A percentile compares a stretch with the other conserved stretches of the same genome.
These are phyloP conservation scores for Dysmachus trigonus DNA, from an alignment of 2,888 invertebrate genomes.

Conservation along the genomic window DNA sequence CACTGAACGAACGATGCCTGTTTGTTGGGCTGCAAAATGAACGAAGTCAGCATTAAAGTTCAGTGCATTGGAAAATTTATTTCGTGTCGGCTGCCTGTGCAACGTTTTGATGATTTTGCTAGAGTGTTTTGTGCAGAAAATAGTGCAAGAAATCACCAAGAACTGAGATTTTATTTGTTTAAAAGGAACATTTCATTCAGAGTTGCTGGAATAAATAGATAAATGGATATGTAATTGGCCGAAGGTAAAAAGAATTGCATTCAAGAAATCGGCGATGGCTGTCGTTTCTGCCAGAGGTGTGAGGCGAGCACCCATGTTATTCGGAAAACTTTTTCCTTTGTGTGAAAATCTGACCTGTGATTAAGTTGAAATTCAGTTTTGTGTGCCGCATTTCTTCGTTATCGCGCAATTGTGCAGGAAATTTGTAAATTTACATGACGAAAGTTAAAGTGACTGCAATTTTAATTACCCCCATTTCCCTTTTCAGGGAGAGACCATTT, in stretches of 20 bases:
- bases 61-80: slow-evolving; percentile 40
- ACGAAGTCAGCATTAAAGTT: neutral
- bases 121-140: slow-evolving; percentile 36
- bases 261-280: neutral
- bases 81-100: slow-evolving; percentile 34
- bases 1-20: neutral
- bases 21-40: neutral
- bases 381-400: neutral
- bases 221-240: slow-evolving; percentile 20
- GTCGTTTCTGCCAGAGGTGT: neutral
- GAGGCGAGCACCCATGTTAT: slow-evolving; percentile 13
- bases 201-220: neutral
- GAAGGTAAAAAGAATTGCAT: slow-evolving; percentile 7
- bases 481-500: neutral
- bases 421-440: neutral
- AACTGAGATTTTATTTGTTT: slow-evolving; percentile 1
- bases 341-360: neutral
- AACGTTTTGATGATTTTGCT: slow-evolving; percentile 31
- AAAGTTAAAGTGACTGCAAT: neutral
- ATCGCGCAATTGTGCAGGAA: neutral
- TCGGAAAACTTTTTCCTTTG: neutral
- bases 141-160: slow-evolving; percentile 33
- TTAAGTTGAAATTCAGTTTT: neutral
- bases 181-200: neutral
- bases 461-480: neutral